A percentile compares a stretch with the other conserved stretches of the same genome.
These are phyloP conservation scores for Microplitis deprimator DNA, from an alignment of 2,888 invertebrate genomes.

Conservation along the genomic window DNA sequence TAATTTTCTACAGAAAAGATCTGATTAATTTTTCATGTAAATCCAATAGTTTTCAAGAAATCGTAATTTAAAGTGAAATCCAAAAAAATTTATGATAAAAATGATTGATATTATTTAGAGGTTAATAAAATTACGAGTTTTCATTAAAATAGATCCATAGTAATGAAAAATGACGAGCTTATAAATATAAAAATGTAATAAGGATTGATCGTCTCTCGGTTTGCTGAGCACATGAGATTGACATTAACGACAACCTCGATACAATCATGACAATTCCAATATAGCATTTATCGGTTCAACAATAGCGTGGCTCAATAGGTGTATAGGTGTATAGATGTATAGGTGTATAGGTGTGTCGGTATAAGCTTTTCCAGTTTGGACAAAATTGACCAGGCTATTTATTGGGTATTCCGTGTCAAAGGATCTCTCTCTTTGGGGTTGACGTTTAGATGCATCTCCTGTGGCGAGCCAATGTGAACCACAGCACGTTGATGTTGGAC, in stretches of 20 bases:
- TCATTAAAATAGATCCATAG: too few relatives aligned
- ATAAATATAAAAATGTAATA: too few relatives aligned
- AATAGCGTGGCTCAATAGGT: background rate
- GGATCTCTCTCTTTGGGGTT: conserved; percentile 21
- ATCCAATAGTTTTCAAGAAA: too few relatives aligned
- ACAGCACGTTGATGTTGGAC: conserved; percentile 26
- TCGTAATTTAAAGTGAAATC: too few relatives aligned
- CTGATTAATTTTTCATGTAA: too few relatives aligned
- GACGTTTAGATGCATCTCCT: conserved; percentile 34
- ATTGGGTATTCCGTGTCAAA: conserved; percentile 17
- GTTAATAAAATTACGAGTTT: too few relatives aligned
- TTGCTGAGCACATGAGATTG: background rate
- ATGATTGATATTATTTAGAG: too few relatives aligned
- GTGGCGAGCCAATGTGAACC: conserved; percentile 30
- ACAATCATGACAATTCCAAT: background rate
- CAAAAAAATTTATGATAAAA: too few relatives aligned
- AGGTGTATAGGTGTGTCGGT: background rate
- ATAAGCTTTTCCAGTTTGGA: conserved; percentile 13
- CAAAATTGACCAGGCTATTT: conserved; percentile 22
- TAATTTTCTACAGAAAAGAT: too few relatives aligned
- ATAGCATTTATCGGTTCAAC: background rate
- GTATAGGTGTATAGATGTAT: background rate
- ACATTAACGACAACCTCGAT: background rate
- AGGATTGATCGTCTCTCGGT: too few relatives aligned
- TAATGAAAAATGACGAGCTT: too few relatives aligned